Base-by-base conservation (phyloP, 2,797 vertebrate genomes). In the Cynopterus sphinx region DNA sequence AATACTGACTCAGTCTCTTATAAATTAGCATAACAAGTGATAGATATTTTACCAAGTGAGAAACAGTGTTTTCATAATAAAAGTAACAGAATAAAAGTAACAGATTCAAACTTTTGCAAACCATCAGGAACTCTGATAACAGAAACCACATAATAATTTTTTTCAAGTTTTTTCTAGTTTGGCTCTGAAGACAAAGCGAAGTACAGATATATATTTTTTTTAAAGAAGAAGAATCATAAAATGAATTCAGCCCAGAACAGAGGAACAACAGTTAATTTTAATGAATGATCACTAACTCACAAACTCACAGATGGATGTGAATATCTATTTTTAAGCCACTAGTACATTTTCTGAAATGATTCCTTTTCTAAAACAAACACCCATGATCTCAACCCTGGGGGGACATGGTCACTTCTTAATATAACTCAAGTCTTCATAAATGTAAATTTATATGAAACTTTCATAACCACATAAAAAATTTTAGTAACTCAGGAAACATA, bases 401-500 rank as follows among this genome's bases (percentile, higher is more conserved):
- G 31, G n/a, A 31, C 33, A 57, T 78, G 22, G 17, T 88, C 36
- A 73, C 57, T 68, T 53, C 39, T 73, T 63, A 91, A 15, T 87
- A 83, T 68, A 96, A 79, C 39, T 91, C 11, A 75, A 70, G 43
- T 77, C 11, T 78, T 91, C 19, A 68, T 26, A 57, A 81, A 51
- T 49, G 26, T 79, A 73, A 51, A 83, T 94, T 77, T 89, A 89
- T 43, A 53, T 12, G 7, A 74, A 86, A 89, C 3, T 49, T 67
- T 82, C 51, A 63, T 68, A 82, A 59, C 77, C 75, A 59, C 71
- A 84, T 41, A 63, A 91, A 63, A 49, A 57, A 31, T 81, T 39
- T 53, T 90, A 87, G 31, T 95, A 75, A 87, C 15, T 70, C 33
- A 94, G 31, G 10, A 91, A 96, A 33, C n/a, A 67, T 71, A 31